Conservation (phyloP, 1,140 invertebrate genomes). For the Ceratina calcarata region DNA sequence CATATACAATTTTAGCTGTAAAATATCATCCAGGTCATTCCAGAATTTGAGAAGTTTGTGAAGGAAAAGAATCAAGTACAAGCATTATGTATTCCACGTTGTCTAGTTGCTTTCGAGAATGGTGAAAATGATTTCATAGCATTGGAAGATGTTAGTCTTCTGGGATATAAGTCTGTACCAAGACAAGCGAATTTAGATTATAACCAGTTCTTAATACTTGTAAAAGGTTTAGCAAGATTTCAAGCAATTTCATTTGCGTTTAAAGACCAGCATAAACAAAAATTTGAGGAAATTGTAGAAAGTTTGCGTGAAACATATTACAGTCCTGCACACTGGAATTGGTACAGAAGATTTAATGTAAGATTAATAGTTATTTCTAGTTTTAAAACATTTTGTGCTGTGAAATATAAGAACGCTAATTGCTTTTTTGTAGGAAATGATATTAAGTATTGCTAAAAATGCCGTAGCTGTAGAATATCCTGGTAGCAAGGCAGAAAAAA, state of each 20-base stretch:
- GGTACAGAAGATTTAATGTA: constrained; percentile 84
- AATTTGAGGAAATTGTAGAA: constrained; percentile 79
- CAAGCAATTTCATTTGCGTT: constrained; percentile 86
- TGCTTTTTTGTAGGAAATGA: constrained; percentile 46
- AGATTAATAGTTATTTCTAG: not conserved
- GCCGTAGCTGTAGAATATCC: constrained; percentile 84
- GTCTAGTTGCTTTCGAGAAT: constrained; percentile 81
- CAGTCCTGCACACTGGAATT: constrained; percentile 80
- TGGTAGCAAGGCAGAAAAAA: constrained; percentile 80
- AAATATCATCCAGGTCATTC: constrained; percentile 64
- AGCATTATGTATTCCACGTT: constrained; percentile 75
- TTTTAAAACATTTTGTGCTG: not conserved
- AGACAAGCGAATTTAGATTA: constrained; percentile 81
- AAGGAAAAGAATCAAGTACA: constrained; percentile 58
- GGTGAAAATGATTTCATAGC: constrained; percentile 85
- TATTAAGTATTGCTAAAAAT: constrained; percentile 82
- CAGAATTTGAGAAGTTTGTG: constrained; percentile 71
- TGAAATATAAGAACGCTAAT: not conserved
- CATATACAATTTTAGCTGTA: constrained; percentile 1
- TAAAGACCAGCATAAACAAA: constrained; percentile 82
- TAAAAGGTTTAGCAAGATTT: constrained; percentile 84
- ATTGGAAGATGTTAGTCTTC: constrained; percentile 83
- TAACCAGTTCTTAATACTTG: constrained; percentile 79
- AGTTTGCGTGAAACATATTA: constrained; percentile 83
- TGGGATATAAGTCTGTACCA: constrained; percentile 79